phyloP scores from a whole-genome alignment of 2,888 invertebrate genomes.

The Chrysolina haemoptera region DNA sequence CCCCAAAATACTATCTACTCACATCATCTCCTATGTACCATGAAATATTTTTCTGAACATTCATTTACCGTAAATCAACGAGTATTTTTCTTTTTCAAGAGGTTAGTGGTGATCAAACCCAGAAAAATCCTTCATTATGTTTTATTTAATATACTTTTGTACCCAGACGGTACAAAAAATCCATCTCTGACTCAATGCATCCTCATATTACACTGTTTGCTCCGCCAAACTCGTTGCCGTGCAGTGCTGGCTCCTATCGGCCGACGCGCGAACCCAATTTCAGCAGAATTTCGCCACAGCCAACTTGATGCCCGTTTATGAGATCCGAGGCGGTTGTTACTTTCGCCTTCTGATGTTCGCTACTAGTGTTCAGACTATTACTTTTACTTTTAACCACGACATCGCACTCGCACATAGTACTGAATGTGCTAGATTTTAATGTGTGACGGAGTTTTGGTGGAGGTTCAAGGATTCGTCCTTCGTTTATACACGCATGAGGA shows the following conservation, averaged over 20 bases:
- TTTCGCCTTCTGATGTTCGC: constrained; percentile 53
- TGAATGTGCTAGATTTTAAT: constrained; percentile 29
- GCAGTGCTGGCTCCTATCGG: constrained; percentile 52
- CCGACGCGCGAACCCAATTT: constrained; percentile 41
- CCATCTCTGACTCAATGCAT: background rate
- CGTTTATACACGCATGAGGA: background rate
- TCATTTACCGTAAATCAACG: no score
- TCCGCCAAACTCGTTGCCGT: constrained; percentile 41
- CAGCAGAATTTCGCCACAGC: constrained; percentile 12
- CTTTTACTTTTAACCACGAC: constrained; percentile 54
- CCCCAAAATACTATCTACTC: no score
- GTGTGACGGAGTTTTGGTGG: constrained; percentile 8
- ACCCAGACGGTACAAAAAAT: background rate
- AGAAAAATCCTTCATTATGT: background rate
- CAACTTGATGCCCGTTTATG: constrained; percentile 42
- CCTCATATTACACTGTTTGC: background rate
- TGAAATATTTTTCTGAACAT: no score
- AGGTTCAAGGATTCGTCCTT: constrained; percentile 32
- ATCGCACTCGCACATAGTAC: constrained; percentile 38
- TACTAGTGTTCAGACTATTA: constrained; percentile 41
- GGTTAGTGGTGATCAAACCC: background rate
- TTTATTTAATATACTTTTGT: background rate
- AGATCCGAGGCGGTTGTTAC: constrained; percentile 51
- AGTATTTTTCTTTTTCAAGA: background rate
- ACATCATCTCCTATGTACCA: no score